Percentiles rank a stretch among this genome's conserved stretches.
phyloP scores from a whole-genome alignment of 2,888 invertebrate genomes.

The Abrostola tripartita region DNA sequence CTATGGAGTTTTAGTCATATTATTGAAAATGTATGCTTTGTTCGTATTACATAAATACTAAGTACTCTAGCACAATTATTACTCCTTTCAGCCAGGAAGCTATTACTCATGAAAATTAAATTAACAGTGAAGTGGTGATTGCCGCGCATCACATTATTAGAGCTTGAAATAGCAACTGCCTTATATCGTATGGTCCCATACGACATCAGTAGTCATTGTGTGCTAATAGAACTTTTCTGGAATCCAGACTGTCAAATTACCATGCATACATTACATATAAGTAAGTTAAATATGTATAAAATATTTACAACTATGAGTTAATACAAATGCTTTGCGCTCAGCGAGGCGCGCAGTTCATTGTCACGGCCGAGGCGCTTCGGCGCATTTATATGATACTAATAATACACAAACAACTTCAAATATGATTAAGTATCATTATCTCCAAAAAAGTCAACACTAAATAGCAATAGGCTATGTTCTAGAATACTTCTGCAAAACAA shows the following conservation, averaged over 20 bases:
- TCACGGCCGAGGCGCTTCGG: slow-evolving; percentile 58
- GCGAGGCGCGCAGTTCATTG: slow-evolving; percentile 60
- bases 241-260: not conserved
- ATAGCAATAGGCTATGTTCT: not conserved
- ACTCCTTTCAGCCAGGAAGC: no score
- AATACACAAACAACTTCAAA: not conserved
- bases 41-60: no score
- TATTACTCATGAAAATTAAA: no score
- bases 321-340: slow-evolving; percentile 49
- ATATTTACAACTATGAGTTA: slow-evolving; percentile 42
- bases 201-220: no score
- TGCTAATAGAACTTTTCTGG: not conserved
- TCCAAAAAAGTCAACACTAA: not conserved
- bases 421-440: not conserved
- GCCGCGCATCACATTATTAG: no score
- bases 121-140: no score
- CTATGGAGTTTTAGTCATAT: no score
- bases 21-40: no score
- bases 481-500: not conserved
- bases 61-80: no score
- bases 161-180: no score
- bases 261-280: not conserved
- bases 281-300: slow-evolving; percentile 20
- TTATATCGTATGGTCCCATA: no score
- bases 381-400: slow-evolving; percentile 30